Percentiles rank a stretch among this genome's conserved stretches.
phyloP scores from a whole-genome alignment of 2,113 vertebrate genomes.

The Chaetodon trifascialis region DNA sequence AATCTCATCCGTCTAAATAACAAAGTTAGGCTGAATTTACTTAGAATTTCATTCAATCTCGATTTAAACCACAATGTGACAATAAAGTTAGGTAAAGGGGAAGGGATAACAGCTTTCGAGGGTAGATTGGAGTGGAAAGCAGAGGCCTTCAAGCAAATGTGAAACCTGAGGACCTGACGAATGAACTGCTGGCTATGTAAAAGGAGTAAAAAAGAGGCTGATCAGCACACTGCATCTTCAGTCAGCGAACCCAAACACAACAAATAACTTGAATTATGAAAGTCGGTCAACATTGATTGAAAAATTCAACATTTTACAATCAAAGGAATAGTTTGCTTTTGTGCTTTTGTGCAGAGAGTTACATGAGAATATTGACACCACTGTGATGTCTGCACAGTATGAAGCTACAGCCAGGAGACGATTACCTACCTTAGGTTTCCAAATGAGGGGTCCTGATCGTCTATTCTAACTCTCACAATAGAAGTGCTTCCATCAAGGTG shows the following conservation, averaged over 20 bases:
- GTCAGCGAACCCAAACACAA: background rate
- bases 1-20: constrained; percentile 21
- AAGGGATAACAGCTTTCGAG: background rate
- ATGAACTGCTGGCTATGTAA: background rate
- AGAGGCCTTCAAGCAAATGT: background rate
- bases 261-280: no score
- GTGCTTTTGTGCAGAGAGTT: background rate
- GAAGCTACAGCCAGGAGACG: background rate
- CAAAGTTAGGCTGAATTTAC: constrained; percentile 20
- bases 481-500: no score
- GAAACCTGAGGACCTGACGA: background rate
- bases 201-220: background rate
- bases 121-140: background rate
- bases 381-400: no score
- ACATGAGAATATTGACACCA: background rate
- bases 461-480: background rate
- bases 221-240: background rate
- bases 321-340: background rate
- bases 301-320: no score
- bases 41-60: background rate
- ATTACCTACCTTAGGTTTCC: background rate
- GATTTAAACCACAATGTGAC: background rate
- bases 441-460: background rate
- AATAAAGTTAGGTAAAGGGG: background rate
- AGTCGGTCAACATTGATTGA: no score